A percentile compares a stretch with the other conserved stretches of the same genome.
Conservation (phyloP, 2,888 invertebrate species). For the Patella ulyssiponensis region DNA sequence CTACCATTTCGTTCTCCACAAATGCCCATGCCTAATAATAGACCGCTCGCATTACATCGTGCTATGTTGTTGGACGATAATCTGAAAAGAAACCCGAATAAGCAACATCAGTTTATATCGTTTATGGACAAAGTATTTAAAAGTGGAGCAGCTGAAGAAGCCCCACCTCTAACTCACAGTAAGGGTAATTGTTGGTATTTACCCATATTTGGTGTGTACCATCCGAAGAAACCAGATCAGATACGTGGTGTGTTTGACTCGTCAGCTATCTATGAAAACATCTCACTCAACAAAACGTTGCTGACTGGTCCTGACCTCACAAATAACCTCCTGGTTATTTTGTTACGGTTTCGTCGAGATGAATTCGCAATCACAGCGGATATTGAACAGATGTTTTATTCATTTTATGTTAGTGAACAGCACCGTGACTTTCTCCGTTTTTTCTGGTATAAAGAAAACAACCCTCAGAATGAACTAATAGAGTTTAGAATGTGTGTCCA, state of each 20-base stretch:
- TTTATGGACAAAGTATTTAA: conserved; percentile 32
- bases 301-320: conserved; percentile 36
- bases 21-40: conserved; percentile 29
- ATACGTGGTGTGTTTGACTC: conserved; percentile 37
- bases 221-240: conserved; percentile 36
- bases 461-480: conserved; percentile 30
- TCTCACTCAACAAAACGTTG: conserved; percentile 31
- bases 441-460: conserved; percentile 41
- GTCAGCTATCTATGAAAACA: conserved; percentile 31
- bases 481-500: conserved; percentile 44
- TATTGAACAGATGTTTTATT: conserved; percentile 43
- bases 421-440: conserved; percentile 40
- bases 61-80: conserved; percentile 20
- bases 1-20: conserved; percentile 28
- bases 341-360: conserved; percentile 37
- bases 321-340: conserved; percentile 38
- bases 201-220: conserved; percentile 37
- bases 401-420: conserved; percentile 35
- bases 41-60: conserved; percentile 25
- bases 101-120: conserved; percentile 21
- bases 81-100: conserved; percentile 17
- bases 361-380: conserved; percentile 33
- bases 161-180: conserved; percentile 16
- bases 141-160: conserved; percentile 37
- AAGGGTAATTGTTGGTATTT: conserved; percentile 35